Evolutionary conservation across 2,888 invertebrate genomes (phyloP).

Genomic region (Leptarthrus brevirostris): DNA sequence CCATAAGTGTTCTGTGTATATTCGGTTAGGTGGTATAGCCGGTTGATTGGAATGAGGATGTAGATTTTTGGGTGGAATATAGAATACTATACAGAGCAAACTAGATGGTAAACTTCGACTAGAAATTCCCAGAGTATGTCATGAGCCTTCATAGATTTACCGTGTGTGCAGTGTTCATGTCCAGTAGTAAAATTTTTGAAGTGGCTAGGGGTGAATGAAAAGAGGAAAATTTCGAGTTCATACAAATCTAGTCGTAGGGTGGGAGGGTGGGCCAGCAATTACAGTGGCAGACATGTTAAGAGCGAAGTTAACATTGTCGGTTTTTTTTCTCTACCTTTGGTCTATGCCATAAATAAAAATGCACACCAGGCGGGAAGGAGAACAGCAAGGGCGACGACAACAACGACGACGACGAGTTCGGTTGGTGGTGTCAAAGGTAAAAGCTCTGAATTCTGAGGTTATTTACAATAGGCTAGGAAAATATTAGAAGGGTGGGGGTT

Average conservation of each 20-base stretch:
- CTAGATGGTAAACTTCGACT: too few species aligned
- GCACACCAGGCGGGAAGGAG: too few species aligned
- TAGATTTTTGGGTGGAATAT: too few species aligned
- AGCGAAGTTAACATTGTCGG: slow-evolving; percentile 3
- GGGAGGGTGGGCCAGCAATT: background rate
- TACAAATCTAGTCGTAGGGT: background rate
- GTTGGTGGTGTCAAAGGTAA: too few species aligned
- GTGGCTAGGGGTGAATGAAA: background rate
- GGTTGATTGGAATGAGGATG: background rate
- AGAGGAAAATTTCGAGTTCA: background rate
- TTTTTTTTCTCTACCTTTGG: slow-evolving; percentile 3
- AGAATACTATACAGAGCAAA: too few species aligned
- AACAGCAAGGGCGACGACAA: too few species aligned
- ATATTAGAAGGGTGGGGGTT: too few species aligned
- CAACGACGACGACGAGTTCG: too few species aligned
- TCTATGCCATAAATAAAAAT: background rate
- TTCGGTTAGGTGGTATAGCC: too few species aligned
- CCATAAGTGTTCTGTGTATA: slow-evolving; percentile 11
- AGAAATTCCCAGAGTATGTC: slow-evolving; percentile 26
- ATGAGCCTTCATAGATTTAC: slow-evolving; percentile 13
- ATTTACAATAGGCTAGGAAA: too few species aligned
- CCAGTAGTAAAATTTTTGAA: background rate
- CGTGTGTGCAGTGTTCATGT: background rate
- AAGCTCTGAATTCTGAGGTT: too few species aligned
- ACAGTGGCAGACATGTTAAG: slow-evolving; percentile 14